These are phyloP conservation scores for Drosophila aff. DNA, from an alignment of 1,140 invertebrate genomes.

Conservation along the genomic window DNA sequence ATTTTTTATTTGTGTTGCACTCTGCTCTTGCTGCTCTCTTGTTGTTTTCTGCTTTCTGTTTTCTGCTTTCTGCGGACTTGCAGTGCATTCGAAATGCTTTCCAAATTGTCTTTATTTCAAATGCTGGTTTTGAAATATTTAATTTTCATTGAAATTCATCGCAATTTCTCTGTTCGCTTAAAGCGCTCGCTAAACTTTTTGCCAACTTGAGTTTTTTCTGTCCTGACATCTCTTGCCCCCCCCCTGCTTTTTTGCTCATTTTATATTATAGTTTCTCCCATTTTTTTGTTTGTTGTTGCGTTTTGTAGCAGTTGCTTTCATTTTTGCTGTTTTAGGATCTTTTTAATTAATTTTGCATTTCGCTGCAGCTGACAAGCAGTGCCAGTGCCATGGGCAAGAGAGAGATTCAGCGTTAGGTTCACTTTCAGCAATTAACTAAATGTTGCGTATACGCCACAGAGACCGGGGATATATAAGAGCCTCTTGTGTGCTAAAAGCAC, in stretches of 20 bases:
- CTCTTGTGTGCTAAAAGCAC: constrained; percentile 37
- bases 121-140: constrained; percentile 75
- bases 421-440: constrained; percentile 65
- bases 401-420: constrained; percentile 6
- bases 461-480: constrained; percentile 13
- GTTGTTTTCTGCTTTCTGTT: constrained; percentile 8
- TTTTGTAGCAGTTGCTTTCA: constrained; percentile 14
- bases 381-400: constrained; percentile 28
- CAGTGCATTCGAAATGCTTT: constrained; percentile 37
- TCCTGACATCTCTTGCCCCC: constrained; percentile 17
- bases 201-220: constrained; percentile 16
- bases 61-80: constrained; percentile 30
- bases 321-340: constrained; percentile 45
- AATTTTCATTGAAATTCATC: constrained; percentile 81
- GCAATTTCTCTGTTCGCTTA: constrained; percentile 37
- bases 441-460: constrained; percentile 62
- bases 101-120: constrained; percentile 73
- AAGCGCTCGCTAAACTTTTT: constrained; percentile 41
- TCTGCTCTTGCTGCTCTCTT: constrained; percentile 20
- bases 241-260: constrained; percentile 7
- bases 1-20: constrained; percentile 44
- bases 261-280: constrained; percentile 22
- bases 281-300: background rate
- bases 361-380: constrained; percentile 70
- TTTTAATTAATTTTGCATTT: constrained; percentile 79